These are phyloP conservation scores for Wiebesia pumilae DNA, from an alignment of 1,140 invertebrate species.

Conservation along the genomic window DNA sequence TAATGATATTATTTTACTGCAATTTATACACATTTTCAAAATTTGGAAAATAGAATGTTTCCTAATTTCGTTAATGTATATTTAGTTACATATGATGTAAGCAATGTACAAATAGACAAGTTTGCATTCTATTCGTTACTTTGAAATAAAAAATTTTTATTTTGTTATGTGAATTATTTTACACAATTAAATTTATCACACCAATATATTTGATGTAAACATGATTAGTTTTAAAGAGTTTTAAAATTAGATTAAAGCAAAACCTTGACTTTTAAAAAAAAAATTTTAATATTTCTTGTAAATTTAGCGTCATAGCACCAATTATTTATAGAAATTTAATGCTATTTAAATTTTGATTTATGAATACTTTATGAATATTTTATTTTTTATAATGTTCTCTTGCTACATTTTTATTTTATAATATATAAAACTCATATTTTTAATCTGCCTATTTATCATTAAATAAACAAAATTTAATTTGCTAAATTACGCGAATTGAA, in stretches of 20 bases:
- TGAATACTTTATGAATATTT: too few species aligned
- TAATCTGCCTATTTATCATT: too few species aligned
- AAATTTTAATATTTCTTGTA: not conserved
- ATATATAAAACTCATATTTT: too few species aligned
- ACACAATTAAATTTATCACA: not conserved
- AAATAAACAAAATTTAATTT: too few species aligned
- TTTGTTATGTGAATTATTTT: not conserved
- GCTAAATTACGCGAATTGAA: not conserved
- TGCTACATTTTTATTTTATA: too few species aligned
- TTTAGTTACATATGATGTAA: slow-evolving; percentile 10
- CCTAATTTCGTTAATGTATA: not conserved
- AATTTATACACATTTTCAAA: slow-evolving; percentile 6
- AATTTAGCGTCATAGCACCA: not conserved
- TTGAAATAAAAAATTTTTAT: slow-evolving; percentile 3
- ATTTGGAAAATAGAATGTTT: not conserved
- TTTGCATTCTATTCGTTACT: not conserved
- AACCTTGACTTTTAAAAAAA: not conserved
- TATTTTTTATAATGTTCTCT: not conserved
- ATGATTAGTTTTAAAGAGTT: not conserved
- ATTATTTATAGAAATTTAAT: not conserved
- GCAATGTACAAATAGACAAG: not conserved
- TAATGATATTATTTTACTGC: not conserved
- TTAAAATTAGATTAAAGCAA: not conserved
- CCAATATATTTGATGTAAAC: not conserved
- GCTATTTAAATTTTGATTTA: not conserved